A percentile compares a stretch with the other conserved stretches of the same genome.
Conservation (phyloP, 2,888 invertebrate species). For the Acrobeloides nanus region DNA sequence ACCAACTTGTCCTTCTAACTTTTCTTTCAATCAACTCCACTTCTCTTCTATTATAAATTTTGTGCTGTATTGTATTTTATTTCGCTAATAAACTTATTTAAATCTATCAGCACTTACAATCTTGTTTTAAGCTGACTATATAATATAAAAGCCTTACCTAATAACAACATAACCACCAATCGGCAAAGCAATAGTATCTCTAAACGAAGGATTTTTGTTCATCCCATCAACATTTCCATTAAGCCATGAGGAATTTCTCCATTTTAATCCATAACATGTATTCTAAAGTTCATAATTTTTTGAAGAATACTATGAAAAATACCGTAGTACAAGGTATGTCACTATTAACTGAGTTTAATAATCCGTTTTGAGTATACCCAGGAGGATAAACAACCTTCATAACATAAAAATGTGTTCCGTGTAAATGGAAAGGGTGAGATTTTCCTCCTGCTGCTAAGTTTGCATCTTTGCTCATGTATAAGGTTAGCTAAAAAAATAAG, state of each 20-base stretch:
- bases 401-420: conserved; percentile 45
- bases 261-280: conserved; percentile 25
- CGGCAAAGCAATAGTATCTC: conserved; percentile 53
- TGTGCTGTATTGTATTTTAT: too few relatives aligned
- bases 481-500: conserved; percentile 33
- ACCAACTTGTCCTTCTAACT: too few relatives aligned
- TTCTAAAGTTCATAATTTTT: conserved; percentile 7
- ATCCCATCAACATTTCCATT: conserved; percentile 35
- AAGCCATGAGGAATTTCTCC: conserved; percentile 28
- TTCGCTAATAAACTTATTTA: too few relatives aligned
- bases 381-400: conserved; percentile 45
- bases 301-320: too few relatives aligned
- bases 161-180: conserved; percentile 53
- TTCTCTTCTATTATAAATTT: too few relatives aligned
- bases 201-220: conserved; percentile 37
- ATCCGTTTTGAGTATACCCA: conserved; percentile 31
- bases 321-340: conserved; percentile 32
- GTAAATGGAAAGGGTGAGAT: conserved; percentile 46
- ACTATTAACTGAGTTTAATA: conserved; percentile 35
- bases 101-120: too few relatives aligned
- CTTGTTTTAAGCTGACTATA: too few relatives aligned
- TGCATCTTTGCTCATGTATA: conserved; percentile 48
- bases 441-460: conserved; percentile 35
- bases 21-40: too few relatives aligned
- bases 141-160: too few relatives aligned